Evolutionary conservation across 2,888 invertebrate species (phyloP).

Genomic region (Mystacides longicornis): DNA sequence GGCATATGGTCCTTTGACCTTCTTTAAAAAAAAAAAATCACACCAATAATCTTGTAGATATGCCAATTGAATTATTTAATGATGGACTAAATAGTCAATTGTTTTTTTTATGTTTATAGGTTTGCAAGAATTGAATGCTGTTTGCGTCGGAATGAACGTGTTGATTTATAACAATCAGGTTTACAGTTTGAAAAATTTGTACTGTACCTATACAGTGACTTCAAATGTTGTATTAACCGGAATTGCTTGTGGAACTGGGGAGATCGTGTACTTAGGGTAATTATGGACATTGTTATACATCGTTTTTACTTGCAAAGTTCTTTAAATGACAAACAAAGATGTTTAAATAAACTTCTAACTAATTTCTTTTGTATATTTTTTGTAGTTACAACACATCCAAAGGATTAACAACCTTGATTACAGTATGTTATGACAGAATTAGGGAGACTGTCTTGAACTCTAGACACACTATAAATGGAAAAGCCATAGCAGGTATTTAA

Average conservation of each 20-base stretch:
- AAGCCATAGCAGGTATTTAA: background rate
- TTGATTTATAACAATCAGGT: constrained; percentile 10
- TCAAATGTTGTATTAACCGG: constrained; percentile 29
- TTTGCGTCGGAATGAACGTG: constrained; percentile 14
- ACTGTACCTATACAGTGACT: constrained; percentile 20
- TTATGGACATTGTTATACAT: too few relatives aligned
- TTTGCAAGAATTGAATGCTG: constrained; percentile 15
- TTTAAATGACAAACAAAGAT: background rate
- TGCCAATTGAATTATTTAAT: too few relatives aligned
- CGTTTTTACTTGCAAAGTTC: background rate
- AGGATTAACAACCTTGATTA: constrained; percentile 29
- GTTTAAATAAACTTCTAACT: background rate
- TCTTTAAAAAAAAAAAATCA: too few relatives aligned
- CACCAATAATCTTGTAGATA: too few relatives aligned
- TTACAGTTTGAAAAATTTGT: constrained; percentile 18
- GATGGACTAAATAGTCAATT: too few relatives aligned
- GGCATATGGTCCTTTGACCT: too few relatives aligned
- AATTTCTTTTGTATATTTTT: background rate
- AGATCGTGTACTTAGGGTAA: constrained; percentile 28
- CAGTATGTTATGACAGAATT: constrained; percentile 33
- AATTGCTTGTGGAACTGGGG: constrained; percentile 30
- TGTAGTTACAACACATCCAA: constrained; percentile 3
- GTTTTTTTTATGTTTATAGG: too few relatives aligned
- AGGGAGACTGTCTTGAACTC: constrained; percentile 34
- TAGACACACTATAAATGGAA: constrained; percentile 14